phyloP scores from a whole-genome alignment of 2,113 vertebrate species.

The Apistogramma diplotaenia region DNA sequence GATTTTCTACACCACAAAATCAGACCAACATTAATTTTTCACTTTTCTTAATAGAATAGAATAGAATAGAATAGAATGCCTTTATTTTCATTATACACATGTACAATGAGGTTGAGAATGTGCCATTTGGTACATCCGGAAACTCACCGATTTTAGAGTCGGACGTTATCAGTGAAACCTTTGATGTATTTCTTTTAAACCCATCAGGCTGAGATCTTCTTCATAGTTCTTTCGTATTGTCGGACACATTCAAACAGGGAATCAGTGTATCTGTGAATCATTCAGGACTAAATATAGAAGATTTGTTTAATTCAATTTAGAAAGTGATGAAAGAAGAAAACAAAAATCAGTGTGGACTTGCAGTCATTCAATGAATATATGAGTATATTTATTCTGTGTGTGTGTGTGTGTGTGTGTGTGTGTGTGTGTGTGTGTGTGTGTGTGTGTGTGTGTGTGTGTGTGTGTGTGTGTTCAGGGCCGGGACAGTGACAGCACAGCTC shows the following conservation, averaged over 20 bases:
- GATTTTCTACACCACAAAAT: background rate
- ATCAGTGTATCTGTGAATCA: background rate
- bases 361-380: too few species aligned
- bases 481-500: conserved; percentile 69
- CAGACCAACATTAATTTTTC: background rate
- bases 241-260: accelerated
- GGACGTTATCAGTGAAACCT: too few species aligned
- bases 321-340: background rate
- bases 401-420: background rate
- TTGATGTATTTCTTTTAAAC: background rate
- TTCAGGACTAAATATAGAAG: background rate
- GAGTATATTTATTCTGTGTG: too few species aligned
- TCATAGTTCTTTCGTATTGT: background rate
- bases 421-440: conserved; percentile 68
- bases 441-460: background rate
- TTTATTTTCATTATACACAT: too few species aligned
- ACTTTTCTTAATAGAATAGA: background rate
- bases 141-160: background rate
- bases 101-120: too few species aligned
- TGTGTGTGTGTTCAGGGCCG: conserved; percentile 68
- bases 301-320: background rate
- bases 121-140: background rate
- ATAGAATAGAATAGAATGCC: too few species aligned
- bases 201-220: background rate
- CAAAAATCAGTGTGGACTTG: background rate